A percentile compares a stretch with the other conserved stretches of the same genome.
Evolutionary conservation across 2,113 vertebrate genomes (phyloP).

Genomic region (Neoarius graeffei): DNA sequence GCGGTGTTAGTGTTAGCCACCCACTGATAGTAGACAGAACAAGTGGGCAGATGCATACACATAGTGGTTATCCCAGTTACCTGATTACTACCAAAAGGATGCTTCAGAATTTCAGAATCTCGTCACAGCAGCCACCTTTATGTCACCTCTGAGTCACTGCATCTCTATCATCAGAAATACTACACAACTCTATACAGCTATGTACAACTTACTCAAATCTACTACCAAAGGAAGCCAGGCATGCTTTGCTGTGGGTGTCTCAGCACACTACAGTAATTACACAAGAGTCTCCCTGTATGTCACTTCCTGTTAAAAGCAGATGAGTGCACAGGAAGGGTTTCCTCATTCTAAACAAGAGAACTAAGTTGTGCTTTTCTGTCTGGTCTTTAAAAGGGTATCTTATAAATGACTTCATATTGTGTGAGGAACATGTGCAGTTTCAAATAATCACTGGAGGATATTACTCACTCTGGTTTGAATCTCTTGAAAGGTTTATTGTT

Average conservation of each 20-base stretch:
- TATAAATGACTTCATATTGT: conserved; percentile 35
- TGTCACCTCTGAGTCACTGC: conserved; percentile 30
- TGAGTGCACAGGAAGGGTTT: conserved; percentile 41
- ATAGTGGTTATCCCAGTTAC: background rate
- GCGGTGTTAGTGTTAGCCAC: conserved; percentile 8
- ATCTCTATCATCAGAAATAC: background rate
- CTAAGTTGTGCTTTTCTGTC: conserved; percentile 9
- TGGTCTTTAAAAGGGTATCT: conserved; percentile 15
- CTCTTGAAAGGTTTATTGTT: background rate
- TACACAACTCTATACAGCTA: background rate
- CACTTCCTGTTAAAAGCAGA: conserved; percentile 63
- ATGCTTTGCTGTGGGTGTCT: conserved; percentile 34
- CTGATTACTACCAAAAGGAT: conserved; percentile 12
- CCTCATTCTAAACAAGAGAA: conserved; percentile 30
- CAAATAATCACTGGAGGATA: background rate
- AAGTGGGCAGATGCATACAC: conserved; percentile 15
- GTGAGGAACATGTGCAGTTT: conserved; percentile 22
- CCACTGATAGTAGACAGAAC: conserved; percentile 3
- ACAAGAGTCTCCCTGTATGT: conserved; percentile 53
- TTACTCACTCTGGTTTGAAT: background rate
- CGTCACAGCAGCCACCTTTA: conserved; percentile 2
- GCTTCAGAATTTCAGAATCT: conserved; percentile 20
- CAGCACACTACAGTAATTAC: conserved; percentile 45
- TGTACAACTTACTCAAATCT: conserved; percentile 31
- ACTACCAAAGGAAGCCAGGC: conserved; percentile 55